A percentile compares a stretch with the other conserved stretches of the same genome.
phyloP scores from a whole-genome alignment of 2,113 vertebrate genomes.

The Pygoscelis adeliae region DNA sequence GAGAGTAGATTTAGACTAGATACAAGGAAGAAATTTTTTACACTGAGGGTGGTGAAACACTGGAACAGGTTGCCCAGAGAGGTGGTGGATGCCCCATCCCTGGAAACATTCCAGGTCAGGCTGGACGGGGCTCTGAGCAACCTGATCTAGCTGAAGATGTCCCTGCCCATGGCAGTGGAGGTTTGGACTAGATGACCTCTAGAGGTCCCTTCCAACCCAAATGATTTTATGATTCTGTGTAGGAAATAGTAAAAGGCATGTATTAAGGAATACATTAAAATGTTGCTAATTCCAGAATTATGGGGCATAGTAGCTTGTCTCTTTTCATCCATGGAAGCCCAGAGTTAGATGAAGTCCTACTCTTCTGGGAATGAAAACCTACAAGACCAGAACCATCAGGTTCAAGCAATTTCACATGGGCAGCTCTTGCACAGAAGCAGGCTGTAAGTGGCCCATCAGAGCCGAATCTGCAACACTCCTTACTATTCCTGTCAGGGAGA shows the following conservation, averaged over 20 bases:
- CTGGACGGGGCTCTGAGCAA: no score
- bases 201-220: no score
- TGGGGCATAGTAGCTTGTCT: rapidly evolving
- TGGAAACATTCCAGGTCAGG: no score
- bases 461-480: not conserved
- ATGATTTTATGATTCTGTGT: no score
- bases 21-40: no score
- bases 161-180: no score
- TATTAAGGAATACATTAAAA: not conserved
- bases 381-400: not conserved
- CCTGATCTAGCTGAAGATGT: no score
- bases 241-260: not conserved
- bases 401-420: not conserved
- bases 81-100: no score
- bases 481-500: not conserved
- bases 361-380: not conserved
- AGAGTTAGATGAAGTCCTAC: not conserved
- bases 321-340: not conserved
- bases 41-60: no score
- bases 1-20: no score
- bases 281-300: not conserved
- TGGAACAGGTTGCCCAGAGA: no score
- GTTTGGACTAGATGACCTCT: no score
- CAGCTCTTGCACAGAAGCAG: not conserved
- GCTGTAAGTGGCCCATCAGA: not conserved